These are phyloP conservation scores for Belonocnema kinseyi DNA, from an alignment of 1,140 invertebrate genomes.

Conservation along the genomic window DNA sequence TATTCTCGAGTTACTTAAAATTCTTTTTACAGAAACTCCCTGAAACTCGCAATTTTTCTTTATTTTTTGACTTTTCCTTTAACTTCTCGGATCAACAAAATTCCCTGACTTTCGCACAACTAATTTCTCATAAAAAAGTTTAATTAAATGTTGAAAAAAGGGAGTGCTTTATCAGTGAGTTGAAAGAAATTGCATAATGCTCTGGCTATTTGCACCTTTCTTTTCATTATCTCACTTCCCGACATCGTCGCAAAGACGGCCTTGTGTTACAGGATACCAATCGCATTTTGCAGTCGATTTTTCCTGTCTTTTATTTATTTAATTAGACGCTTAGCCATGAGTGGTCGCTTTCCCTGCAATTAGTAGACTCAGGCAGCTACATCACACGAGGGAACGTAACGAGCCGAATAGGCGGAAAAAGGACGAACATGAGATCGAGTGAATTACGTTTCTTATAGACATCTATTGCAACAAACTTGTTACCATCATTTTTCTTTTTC, in stretches of 20 bases:
- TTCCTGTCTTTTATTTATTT: constrained; percentile 53
- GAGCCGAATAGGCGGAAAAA: neutral
- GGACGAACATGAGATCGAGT: neutral
- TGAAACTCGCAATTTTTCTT: too few species aligned
- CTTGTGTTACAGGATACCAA: constrained; percentile 33
- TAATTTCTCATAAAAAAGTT: too few species aligned
- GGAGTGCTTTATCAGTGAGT: too few species aligned
- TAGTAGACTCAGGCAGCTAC: constrained; percentile 43
- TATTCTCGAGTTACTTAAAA: too few species aligned
- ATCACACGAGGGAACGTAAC: constrained; percentile 16
- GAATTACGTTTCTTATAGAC: neutral
- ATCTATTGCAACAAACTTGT: constrained; percentile 35
- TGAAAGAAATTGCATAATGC: neutral
- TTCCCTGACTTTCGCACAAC: too few species aligned
- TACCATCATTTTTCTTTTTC: constrained; percentile 33
- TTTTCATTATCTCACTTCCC: constrained; percentile 12
- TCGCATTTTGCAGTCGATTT: constrained; percentile 48
- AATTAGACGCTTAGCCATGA: constrained; percentile 53
- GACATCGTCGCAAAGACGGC: constrained; percentile 10
- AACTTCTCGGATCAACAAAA: too few species aligned
- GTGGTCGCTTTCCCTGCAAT: constrained; percentile 58
- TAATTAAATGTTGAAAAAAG: too few species aligned
- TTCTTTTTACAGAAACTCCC: too few species aligned
- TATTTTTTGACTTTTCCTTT: too few species aligned
- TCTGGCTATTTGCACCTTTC: constrained; percentile 1